phyloP scores from a whole-genome alignment of 2,888 invertebrate genomes.

The Drosophila setosimentum region DNA sequence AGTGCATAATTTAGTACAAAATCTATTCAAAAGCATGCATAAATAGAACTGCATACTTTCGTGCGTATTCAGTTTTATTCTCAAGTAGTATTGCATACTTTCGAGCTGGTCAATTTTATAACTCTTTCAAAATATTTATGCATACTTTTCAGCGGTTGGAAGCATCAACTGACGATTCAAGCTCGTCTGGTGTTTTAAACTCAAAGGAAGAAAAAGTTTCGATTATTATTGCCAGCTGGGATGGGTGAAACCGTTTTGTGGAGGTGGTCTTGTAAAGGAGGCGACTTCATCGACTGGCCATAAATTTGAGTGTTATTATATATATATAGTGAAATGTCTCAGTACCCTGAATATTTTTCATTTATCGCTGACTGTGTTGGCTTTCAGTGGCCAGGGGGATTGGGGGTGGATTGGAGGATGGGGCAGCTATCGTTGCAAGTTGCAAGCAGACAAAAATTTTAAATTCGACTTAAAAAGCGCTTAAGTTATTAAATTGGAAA shows the following conservation, averaged over 20 bases:
- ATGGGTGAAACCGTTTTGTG: neutral
- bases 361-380: neutral
- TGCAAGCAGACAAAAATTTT: conserved; percentile 40
- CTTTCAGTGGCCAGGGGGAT: too few species aligned
- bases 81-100: neutral
- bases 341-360: neutral
- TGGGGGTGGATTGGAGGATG: neutral
- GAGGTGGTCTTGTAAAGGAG: neutral
- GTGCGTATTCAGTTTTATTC: rapidly evolving
- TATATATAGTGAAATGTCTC: neutral
- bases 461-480: conserved; percentile 69
- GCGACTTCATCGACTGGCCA: neutral
- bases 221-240: neutral
- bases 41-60: neutral
- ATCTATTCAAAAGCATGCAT: neutral
- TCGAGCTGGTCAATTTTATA: neutral
- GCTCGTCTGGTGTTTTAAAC: neutral
- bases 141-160: neutral
- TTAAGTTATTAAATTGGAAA: conserved; percentile 65
- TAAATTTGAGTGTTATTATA: too few species aligned
- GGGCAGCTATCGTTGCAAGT: neutral
- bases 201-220: too few species aligned
- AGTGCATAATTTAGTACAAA: neutral
- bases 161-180: neutral
- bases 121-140: neutral